Evolutionary conservation across 1,140 invertebrate species (phyloP).

Genomic region (Drosophila pallidifrons): DNA sequence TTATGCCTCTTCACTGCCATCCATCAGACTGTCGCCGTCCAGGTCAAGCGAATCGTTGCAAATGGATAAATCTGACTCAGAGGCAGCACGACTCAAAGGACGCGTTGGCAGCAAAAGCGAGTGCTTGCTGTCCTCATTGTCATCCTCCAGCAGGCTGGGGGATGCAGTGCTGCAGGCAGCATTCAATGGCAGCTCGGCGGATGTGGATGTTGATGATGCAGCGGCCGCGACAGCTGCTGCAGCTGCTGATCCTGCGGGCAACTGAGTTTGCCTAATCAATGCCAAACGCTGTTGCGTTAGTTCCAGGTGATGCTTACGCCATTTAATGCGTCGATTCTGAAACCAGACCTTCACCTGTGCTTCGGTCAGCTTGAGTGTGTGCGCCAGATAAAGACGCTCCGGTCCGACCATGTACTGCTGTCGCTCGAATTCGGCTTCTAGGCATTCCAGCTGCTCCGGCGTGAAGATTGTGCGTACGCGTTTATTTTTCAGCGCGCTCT

Average conservation of each 20-base stretch:
- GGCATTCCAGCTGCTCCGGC: slow-evolving; percentile 94
- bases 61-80: slow-evolving; percentile 81
- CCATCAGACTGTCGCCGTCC: slow-evolving; percentile 75
- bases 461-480: slow-evolving; percentile 97
- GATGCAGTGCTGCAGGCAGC: slow-evolving; percentile 42
- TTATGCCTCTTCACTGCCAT: slow-evolving; percentile 78
- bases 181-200: slow-evolving; percentile 39
- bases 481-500: slow-evolving; percentile 87
- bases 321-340: slow-evolving; percentile 98
- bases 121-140: slow-evolving; percentile 78
- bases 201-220: slow-evolving; percentile 17
- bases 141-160: slow-evolving; percentile 66
- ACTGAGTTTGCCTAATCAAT: slow-evolving; percentile 88
- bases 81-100: slow-evolving; percentile 62
- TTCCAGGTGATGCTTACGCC: slow-evolving; percentile 97
- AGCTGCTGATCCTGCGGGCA: slow-evolving; percentile 51
- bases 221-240: slow-evolving; percentile 2
- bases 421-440: slow-evolving; percentile 96
- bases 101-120: slow-evolving; percentile 59
- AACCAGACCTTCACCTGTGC: slow-evolving; percentile 99
- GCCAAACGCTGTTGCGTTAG: slow-evolving; percentile 94
- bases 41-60: slow-evolving; percentile 80
- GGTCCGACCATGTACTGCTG: slow-evolving; percentile 98
- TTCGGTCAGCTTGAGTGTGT: slow-evolving; percentile 94
- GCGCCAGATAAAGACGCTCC: slow-evolving; percentile 94